phyloP scores from a whole-genome alignment of 2,797 vertebrate species.

The Scleropages formosus region DNA sequence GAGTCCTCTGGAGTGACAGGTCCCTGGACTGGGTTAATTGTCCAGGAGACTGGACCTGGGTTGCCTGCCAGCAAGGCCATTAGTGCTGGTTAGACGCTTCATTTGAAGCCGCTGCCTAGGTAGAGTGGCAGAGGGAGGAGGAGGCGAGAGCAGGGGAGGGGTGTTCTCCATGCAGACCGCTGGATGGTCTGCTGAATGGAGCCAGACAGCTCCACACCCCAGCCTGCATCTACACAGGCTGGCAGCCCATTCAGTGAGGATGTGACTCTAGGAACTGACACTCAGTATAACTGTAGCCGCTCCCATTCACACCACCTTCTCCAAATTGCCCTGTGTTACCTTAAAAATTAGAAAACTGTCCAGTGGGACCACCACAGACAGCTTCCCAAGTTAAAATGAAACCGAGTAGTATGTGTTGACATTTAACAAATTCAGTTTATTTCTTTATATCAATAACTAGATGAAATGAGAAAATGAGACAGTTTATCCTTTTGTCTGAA shows the following conservation, averaged over 20 bases:
- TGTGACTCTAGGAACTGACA: conserved; percentile 21
- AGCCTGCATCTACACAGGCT: neutral
- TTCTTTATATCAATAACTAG: too few species aligned
- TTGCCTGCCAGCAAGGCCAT: conserved; percentile 1
- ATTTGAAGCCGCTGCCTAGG: conserved; percentile 18
- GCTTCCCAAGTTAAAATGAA: neutral
- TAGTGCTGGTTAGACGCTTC: neutral
- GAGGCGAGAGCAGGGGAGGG: too few species aligned
- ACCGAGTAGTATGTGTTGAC: neutral
- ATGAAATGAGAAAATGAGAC: too few species aligned
- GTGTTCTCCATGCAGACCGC: neutral
- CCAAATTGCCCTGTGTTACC: neutral
- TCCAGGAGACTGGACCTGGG: neutral
- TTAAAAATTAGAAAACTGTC: neutral
- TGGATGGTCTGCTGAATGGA: neutral
- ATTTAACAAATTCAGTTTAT: too few species aligned
- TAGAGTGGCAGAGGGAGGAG: neutral
- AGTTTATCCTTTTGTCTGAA: too few species aligned
- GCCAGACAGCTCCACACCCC: neutral
- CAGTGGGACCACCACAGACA: neutral
- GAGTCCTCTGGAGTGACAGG: conserved; percentile 1
- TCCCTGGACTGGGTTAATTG: conserved; percentile 8
- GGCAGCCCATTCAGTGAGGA: neutral
- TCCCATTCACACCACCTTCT: neutral
- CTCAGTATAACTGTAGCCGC: neutral